These are phyloP conservation scores for Galeopsomyia nigrocyanea DNA, from an alignment of 2,888 invertebrate genomes.

Conservation along the genomic window DNA sequence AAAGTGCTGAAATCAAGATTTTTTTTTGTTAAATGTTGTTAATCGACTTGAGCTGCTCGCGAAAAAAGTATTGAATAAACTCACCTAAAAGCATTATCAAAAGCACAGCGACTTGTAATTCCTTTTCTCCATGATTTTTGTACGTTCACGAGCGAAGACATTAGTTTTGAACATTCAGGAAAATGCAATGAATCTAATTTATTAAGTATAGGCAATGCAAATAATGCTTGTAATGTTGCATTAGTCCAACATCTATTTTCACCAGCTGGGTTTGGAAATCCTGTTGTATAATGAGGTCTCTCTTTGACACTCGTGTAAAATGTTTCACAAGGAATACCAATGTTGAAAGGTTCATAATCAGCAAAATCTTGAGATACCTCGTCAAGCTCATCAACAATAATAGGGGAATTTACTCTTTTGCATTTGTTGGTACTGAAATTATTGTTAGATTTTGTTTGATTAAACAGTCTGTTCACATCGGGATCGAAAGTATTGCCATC, in stretches of 20 bases:
- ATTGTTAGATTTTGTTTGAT: neutral
- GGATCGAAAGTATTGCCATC: neutral
- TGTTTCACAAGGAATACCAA: conserved; percentile 37
- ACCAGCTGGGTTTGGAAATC: conserved; percentile 63
- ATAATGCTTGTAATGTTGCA: conserved; percentile 60
- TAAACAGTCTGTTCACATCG: conserved; percentile 5
- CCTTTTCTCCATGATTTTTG: conserved; percentile 57
- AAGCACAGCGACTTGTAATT: conserved; percentile 49
- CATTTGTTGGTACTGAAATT: conserved; percentile 12
- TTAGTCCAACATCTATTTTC: conserved; percentile 64
- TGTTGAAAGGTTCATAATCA: conserved; percentile 43
- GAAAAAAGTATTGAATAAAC: conserved; percentile 38
- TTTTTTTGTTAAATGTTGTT: neutral
- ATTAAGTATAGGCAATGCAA: conserved; percentile 57
- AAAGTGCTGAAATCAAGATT: conserved; percentile 49
- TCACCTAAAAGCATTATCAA: conserved; percentile 55
- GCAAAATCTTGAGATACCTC: neutral
- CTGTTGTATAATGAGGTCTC: conserved; percentile 55
- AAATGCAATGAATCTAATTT: conserved; percentile 50
- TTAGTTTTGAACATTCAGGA: conserved; percentile 53
- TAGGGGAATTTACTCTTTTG: conserved; percentile 8
- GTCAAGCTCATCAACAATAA: conserved; percentile 23
- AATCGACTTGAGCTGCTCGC: conserved; percentile 20
- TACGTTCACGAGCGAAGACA: conserved; percentile 53
- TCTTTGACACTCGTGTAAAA: conserved; percentile 33